Evolutionary conservation across 2,888 invertebrate species (phyloP), one percentile per base, ranked within the genome.

Genomic region (Euzophera pinguis): DNA sequence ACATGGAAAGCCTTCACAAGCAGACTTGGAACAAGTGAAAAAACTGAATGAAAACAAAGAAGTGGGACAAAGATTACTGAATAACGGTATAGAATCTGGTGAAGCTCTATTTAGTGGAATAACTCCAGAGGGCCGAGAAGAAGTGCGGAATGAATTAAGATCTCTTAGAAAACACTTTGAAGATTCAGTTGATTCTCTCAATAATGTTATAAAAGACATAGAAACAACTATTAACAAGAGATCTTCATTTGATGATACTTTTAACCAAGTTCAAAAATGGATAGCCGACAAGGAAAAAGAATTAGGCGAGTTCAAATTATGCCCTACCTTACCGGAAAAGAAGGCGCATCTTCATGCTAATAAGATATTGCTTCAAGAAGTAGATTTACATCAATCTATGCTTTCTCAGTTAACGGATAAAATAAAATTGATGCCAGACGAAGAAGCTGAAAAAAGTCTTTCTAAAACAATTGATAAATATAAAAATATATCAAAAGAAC

Each of bases 231-330:
- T 98, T 57, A 95, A 97, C 75, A 97, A 98, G 67, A 93, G 98
- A 79, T 96, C 97, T 3, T 97, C 97, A 0, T 97, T 98, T 76
- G 98, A 98, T 75, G 98, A 98, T 66, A 97, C 96, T 58, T 95
- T 96, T 63, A 94, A 94, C 45, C 97, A 97, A 91, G 94, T 98
- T 6, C 94, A 95, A 62, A 93, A 94, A 71, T 98, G 98, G 96
- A 92, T 98, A 27, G 91, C 92, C 52, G 97, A 97, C 0, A 95
- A 95, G 73, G 92, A 92, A 47, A 95, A 95, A 72, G 89, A 97
- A 34, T 92, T 94, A 1, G 93, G 93, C 37, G 93, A 93, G 49
- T 91, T 93, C 50, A 93, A 94, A 61, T 81, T 96, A 3, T 93
- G 96, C 67, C 93, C 97, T 0, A 95, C 95, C 0, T 87, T 98